phyloP scores from a whole-genome alignment of 2,888 invertebrate species.

The Thecophora atra region DNA sequence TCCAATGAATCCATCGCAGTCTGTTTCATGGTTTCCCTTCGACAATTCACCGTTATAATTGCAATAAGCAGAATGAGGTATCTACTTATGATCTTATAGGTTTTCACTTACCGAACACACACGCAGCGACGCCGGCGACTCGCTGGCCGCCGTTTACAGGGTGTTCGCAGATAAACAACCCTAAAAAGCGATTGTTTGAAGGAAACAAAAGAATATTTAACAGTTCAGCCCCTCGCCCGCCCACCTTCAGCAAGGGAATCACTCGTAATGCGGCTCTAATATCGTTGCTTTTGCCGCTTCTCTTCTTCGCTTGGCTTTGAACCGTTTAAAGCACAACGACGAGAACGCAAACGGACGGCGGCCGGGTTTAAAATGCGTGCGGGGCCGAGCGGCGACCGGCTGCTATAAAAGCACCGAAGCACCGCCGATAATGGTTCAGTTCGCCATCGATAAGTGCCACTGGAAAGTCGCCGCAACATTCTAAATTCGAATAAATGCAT shows the following conservation, averaged over 20 bases:
- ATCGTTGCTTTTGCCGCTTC: slow-evolving; percentile 3
- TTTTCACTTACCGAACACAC: slow-evolving; percentile 8
- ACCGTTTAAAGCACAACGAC: slow-evolving; percentile 9
- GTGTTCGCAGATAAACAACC: neutral
- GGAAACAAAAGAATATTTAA: neutral
- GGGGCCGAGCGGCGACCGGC: slow-evolving; percentile 4
- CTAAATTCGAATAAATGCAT: no score
- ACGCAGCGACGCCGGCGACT: neutral
- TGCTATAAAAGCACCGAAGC: slow-evolving; percentile 54
- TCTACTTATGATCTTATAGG: slow-evolving; percentile 29
- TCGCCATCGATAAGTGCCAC: slow-evolving; percentile 53
- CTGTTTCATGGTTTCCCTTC: neutral
- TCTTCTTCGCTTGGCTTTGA: slow-evolving; percentile 3
- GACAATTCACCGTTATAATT: slow-evolving; percentile 20
- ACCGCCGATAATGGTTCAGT: slow-evolving; percentile 53
- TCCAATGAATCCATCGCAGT: neutral
- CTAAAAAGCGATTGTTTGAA: neutral
- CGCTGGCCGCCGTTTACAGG: neutral
- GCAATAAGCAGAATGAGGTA: neutral
- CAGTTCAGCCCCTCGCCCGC: slow-evolving; percentile 7
- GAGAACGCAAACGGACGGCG: slow-evolving; percentile 20
- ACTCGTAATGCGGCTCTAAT: slow-evolving; percentile 27
- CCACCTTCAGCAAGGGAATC: neutral
- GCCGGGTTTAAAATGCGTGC: slow-evolving; percentile 15
- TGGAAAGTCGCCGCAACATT: neutral